Base-by-base conservation (phyloP, 1,140 invertebrate species). In the Drosophila tropicalis region DNA sequence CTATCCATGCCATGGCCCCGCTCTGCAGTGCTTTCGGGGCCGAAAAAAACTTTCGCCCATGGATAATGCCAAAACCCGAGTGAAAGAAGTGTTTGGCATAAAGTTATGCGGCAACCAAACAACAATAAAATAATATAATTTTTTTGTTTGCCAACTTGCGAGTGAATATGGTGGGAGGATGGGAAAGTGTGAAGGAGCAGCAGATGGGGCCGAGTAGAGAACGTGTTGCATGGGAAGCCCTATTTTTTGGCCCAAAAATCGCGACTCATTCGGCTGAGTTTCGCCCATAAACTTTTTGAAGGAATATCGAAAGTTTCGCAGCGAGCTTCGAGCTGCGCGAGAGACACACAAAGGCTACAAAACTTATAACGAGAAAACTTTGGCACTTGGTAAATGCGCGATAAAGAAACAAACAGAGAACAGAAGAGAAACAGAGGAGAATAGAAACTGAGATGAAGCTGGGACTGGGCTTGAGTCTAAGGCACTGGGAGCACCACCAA, bases 291-390 rank as follows among this genome's bases (percentile, higher is more conserved):
- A 89, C 77, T 89, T 76, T 51, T 84, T 89, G 62, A 89, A 89
- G 84, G 86, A 89, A 89, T 89, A 89, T 89, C 80, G 84, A 89
- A 89, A 87, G 84, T 89, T 89, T 84, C 39, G 17, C 67, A 55
- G 58, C 74, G 68, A 76, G 70, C 79, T 75, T 63, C 17, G 70
- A 79, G 79, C 82, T 85, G 72, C 70, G 76, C 84, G 84, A 73
- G 75, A 86, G 82, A 89, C 72, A 80, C 57, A 89, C 80, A 91
- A 90, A 91, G 86, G 83, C 90, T 90, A 90, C 83, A 90, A 92
- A 92, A 92, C 91, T 92, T 92, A 92, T 92, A 92, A 92, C 91
- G 91, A 92, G 91, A 92, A 92, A 92, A 92, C 89, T 92, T 92
- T 92, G 79, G 75, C 87, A 91, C 90, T 91, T 90, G 90, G 84